phyloP scores from a whole-genome alignment of 2,888 invertebrate genomes.

The Euproctis similis region DNA sequence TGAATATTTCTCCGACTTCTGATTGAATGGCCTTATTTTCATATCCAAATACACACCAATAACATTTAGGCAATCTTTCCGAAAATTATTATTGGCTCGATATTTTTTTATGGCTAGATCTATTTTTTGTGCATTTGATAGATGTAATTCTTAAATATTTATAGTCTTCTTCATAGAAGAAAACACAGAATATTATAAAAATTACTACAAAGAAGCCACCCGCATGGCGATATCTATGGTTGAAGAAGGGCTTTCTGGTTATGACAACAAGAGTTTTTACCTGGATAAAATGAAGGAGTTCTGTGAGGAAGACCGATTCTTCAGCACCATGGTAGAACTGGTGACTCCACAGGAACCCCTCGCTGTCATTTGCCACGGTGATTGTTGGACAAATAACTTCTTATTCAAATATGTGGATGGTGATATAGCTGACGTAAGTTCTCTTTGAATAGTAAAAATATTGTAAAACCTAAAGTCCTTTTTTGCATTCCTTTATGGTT shows the following conservation, averaged over 20 bases:
- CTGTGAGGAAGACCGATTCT: constrained; percentile 79
- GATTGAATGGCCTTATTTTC: not conserved
- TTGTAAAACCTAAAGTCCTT: too few species aligned
- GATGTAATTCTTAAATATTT: constrained; percentile 9
- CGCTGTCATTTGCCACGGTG: constrained; percentile 83
- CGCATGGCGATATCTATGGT: constrained; percentile 81
- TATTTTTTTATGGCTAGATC: too few species aligned
- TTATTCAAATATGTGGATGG: constrained; percentile 76
- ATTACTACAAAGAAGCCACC: constrained; percentile 79
- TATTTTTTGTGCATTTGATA: too few species aligned
- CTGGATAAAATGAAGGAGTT: constrained; percentile 77
- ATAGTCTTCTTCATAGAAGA: constrained; percentile 78
- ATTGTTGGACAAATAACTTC: constrained; percentile 86
- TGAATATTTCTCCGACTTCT: not conserved
- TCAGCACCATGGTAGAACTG: constrained; percentile 79
- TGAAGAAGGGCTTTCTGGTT: constrained; percentile 48
- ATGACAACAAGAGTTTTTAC: constrained; percentile 66
- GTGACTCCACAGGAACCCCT: constrained; percentile 78
- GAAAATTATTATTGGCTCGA: not conserved
- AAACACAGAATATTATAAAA: constrained; percentile 81
- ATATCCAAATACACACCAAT: not conserved
- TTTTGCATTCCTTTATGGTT: not conserved
- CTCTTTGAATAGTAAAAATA: too few species aligned
- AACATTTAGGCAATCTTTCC: not conserved
- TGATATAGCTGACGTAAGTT: constrained; percentile 69